phyloP scores from a whole-genome alignment of 1,140 invertebrate genomes.

The Drosophila carrolli region DNA sequence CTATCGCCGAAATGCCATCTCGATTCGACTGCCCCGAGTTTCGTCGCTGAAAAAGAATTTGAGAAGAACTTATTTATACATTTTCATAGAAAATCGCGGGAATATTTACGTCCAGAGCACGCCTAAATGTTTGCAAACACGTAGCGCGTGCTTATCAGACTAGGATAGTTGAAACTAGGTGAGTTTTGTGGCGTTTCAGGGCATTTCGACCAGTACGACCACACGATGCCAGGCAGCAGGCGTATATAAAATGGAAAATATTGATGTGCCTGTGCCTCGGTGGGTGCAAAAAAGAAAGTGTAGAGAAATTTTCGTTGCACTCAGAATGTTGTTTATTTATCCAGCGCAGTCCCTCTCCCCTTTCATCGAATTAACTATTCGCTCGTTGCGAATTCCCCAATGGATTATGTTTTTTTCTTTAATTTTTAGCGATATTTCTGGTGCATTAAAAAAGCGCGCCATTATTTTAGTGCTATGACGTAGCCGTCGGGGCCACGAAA shows the following conservation, averaged over 20 bases:
- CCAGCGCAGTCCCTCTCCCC: not conserved
- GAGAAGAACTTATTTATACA: conserved; percentile 69
- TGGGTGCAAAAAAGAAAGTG: conserved; percentile 78
- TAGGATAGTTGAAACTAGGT: conserved; percentile 79
- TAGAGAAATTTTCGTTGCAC: conserved; percentile 81
- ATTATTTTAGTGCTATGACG: conserved; percentile 78
- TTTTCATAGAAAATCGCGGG: conserved; percentile 70
- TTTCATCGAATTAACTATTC: not conserved
- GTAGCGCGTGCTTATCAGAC: conserved; percentile 64
- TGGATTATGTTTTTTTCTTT: conserved; percentile 48
- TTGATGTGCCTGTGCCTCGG: conserved; percentile 70
- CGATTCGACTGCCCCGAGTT: conserved; percentile 25
- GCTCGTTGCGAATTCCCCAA: conserved; percentile 22
- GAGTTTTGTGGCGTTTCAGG: conserved; percentile 71
- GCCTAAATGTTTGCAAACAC: conserved; percentile 81
- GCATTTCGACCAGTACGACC: conserved; percentile 53
- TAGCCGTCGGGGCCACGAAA: conserved; percentile 65
- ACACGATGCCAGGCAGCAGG: conserved; percentile 66
- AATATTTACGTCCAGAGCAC: conserved; percentile 69
- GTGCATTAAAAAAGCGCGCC: conserved; percentile 77
- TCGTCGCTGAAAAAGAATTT: conserved; percentile 69
- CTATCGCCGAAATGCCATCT: conserved; percentile 20
- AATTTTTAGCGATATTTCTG: conserved; percentile 45
- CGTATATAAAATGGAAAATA: conserved; percentile 67
- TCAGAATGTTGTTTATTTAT: conserved; percentile 67